These are phyloP conservation scores for Lochmaea capreae DNA, from an alignment of 2,888 invertebrate species.

Conservation along the genomic window DNA sequence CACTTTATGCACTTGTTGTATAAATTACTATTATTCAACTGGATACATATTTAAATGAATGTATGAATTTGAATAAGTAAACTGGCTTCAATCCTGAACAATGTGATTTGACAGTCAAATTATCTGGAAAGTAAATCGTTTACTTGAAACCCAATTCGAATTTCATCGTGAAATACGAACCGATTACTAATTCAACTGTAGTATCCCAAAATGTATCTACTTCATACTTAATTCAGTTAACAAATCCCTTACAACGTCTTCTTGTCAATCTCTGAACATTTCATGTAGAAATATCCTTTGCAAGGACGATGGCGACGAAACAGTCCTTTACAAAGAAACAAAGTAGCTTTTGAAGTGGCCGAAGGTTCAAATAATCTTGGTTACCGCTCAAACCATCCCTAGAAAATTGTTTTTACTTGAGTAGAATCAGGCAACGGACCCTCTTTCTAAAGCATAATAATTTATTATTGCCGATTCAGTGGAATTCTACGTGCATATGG, in stretches of 20 bases:
- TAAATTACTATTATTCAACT: no score
- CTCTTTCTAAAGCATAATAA: neutral
- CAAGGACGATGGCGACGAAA: conserved; percentile 28
- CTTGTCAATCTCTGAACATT: conserved; percentile 25
- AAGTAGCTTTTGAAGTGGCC: conserved; percentile 49
- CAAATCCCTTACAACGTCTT: conserved; percentile 16
- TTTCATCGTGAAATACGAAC: neutral
- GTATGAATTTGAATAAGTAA: no score
- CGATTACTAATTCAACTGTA: conserved; percentile 20
- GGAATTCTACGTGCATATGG: neutral
- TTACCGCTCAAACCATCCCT: conserved; percentile 18
- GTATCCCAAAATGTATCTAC: conserved; percentile 6
- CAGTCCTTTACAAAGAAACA: conserved; percentile 40
- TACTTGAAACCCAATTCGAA: neutral
- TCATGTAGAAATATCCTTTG: conserved; percentile 31
- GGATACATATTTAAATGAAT: no score
- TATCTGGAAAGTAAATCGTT: neutral
- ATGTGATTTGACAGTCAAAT: neutral
- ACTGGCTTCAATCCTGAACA: no score
- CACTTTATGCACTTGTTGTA: no score
- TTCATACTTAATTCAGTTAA: conserved; percentile 32
- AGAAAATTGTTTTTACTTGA: conserved; percentile 42
- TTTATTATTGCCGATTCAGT: conserved; percentile 8
- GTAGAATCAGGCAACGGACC: conserved; percentile 29
- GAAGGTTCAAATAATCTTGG: conserved; percentile 47